A percentile compares a stretch with the other conserved stretches of the same genome.
phyloP scores from a whole-genome alignment of 2,113 vertebrate species.

The Orthonyx spaldingii region DNA sequence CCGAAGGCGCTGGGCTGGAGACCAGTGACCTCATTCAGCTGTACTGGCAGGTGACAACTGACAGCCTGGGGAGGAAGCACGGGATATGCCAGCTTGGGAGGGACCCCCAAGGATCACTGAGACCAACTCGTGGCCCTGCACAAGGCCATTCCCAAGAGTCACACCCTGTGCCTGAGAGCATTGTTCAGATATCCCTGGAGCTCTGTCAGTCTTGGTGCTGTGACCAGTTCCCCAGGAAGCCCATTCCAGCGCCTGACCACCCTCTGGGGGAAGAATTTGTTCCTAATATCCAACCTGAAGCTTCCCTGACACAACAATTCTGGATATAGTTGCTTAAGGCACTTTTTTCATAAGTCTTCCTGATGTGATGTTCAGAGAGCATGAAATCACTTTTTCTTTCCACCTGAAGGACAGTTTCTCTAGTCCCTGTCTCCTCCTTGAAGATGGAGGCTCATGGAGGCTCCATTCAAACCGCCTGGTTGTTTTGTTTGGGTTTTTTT shows the following conservation, averaged over 20 bases:
- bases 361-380: conserved; percentile 21
- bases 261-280: neutral
- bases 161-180: neutral
- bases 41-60: neutral
- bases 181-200: neutral
- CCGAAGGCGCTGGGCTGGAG: neutral
- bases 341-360: neutral
- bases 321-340: neutral
- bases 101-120: neutral
- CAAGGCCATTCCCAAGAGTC: too few species aligned
- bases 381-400: conserved; percentile 18
- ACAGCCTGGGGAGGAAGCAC: too few species aligned
- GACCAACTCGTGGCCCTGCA: neutral
- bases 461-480: neutral
- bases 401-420: conserved; percentile 12
- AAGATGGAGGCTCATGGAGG: neutral
- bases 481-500: neutral
- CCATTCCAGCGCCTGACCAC: too few species aligned
- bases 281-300: neutral
- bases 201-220: neutral
- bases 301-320: neutral
- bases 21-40: neutral
- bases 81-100: neutral
- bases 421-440: neutral
- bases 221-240: neutral